phyloP scores from a whole-genome alignment of 2,113 vertebrate species.

The Mus musculus region GRCm39 chr12:51393001-51393500 shows the following conservation, averaged over 20 bases:
- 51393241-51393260: not conserved
- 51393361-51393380: constrained; percentile 1
- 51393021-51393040: not conserved
- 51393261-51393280: not conserved
- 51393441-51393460: constrained; percentile 54
- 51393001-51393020: not conserved
- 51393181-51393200: too few relatives aligned
- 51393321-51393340: not conserved
- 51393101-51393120: not conserved
- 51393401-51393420: constrained; percentile 4
- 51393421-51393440: not conserved
- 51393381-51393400: not conserved
- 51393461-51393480: constrained; percentile 6
- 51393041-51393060: not conserved
- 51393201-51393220: not conserved
- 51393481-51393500: constrained; percentile 31
- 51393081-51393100: not conserved
- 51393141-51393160: not conserved
- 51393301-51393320: not conserved
- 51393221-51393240: not conserved
- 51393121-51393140: not conserved
- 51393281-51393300: not conserved
- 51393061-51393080: not conserved
- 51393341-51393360: not conserved
- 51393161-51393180: too few relatives aligned